Conservation (phyloP, 2,113 vertebrate genomes). For the Recurvirostra avosetta region DNA sequence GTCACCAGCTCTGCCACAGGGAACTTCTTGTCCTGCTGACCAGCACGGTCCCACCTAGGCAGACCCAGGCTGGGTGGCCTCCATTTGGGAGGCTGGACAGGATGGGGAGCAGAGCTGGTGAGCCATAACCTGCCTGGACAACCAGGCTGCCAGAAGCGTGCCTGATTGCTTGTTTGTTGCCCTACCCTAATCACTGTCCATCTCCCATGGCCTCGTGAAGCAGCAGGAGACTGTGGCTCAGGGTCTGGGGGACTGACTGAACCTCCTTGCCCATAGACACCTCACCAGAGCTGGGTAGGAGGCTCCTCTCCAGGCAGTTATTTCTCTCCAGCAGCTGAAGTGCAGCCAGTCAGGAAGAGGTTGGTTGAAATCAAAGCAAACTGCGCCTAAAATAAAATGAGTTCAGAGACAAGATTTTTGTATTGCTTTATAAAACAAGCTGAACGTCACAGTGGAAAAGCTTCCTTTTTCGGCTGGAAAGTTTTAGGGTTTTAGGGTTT, state of each 20-base stretch:
- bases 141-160: neutral
- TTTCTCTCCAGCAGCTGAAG: neutral
- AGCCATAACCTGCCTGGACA: neutral
- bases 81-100: neutral
- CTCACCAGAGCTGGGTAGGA: neutral
- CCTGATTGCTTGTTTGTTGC: fast-evolving
- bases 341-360: neutral
- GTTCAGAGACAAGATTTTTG: neutral
- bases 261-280: neutral
- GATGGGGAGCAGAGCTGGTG: neutral
- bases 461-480: neutral
- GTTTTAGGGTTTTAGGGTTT: neutral
- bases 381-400: neutral
- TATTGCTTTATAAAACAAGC: neutral
- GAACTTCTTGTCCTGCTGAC: neutral
- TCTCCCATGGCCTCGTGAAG: fast-evolving
- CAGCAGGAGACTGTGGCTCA: neutral
- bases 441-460: neutral
- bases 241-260: neutral
- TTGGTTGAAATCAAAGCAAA: neutral
- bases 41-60: neutral
- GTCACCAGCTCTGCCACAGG: neutral
- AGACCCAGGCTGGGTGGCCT: neutral
- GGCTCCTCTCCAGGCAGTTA: neutral
- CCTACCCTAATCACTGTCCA: neutral